Evolutionary conservation across 2,888 invertebrate species (phyloP).

Genomic region (Chrysotoxum bicinctum): DNA sequence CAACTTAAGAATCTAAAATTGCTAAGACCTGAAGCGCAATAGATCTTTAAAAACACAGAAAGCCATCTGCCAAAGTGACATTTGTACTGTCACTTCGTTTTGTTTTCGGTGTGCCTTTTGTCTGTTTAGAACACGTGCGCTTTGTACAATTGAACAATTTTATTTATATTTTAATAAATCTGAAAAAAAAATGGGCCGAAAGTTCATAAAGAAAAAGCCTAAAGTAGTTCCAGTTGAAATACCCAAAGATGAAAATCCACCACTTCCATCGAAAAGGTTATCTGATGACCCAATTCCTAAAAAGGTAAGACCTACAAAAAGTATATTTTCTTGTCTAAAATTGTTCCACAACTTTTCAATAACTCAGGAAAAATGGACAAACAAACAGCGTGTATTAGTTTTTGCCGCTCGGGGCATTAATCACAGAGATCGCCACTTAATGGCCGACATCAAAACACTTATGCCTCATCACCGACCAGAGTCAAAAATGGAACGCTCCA

Average conservation of each 20-base stretch:
- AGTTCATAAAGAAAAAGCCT: conserved; percentile 76
- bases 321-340: neutral
- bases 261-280: conserved; percentile 84
- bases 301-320: conserved; percentile 83
- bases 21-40: neutral
- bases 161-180: neutral
- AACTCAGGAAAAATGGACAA: conserved; percentile 93
- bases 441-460: conserved; percentile 94
- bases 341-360: neutral
- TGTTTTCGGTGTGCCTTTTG: conserved; percentile 42
- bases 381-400: conserved; percentile 95
- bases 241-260: conserved; percentile 79
- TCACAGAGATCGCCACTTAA: conserved; percentile 95
- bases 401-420: conserved; percentile 97
- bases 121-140: conserved; percentile 54
- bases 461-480: conserved; percentile 98
- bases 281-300: conserved; percentile 89
- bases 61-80: neutral
- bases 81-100: conserved; percentile 4
- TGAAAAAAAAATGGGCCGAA: conserved; percentile 76
- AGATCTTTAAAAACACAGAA: neutral
- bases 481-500: conserved; percentile 96
- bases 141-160: neutral
- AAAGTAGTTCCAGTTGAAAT: conserved; percentile 78
- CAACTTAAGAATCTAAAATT: neutral